Evolutionary conservation across 2,797 vertebrate species (phyloP), one percentile per base, ranked within the genome.

Genomic region (Psittacula echo): DNA sequence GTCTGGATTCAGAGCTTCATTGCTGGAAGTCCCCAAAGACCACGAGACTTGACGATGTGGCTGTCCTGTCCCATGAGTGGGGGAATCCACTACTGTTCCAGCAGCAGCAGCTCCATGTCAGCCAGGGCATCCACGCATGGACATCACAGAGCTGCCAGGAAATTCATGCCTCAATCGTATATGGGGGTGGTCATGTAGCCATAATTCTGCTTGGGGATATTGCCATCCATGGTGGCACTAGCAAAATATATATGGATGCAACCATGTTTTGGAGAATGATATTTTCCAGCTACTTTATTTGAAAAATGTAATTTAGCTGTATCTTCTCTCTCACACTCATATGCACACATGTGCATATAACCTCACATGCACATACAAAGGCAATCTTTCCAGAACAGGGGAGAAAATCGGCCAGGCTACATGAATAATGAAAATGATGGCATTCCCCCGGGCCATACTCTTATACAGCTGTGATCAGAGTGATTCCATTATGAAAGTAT

Each of bases 361-460:
- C 50, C 10, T 60, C 30, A 66, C 13, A 12, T 3, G 11, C 8
- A 47, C 30, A 39, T 26, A 74, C 41, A 65, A 71, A 79, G 50
- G 41, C 10, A 0, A 7, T 74, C 79, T 90, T 84, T 78, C 34
- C 77, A 82, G 58, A 72, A 51, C 42, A 76, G 27, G 19, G 58
- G 17, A 90, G 60, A 91, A 96, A 93, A 94, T 68, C 92, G 87
- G 87, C 81, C 84, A 92, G 92, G 27, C 78, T 70, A 47, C 24
- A 96, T 92, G 84, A 94, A 93, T 95, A 95, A 93, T 92, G 67
- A 90, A 93, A 90, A 93, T 8, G 13, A 47, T 76, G 67, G 39
- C n/a, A 50, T 50, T 90, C 91, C 78, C 84, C n/a, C 37, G 71
- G 74, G 95, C 18, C 65, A 20, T 75, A 50, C 81, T 94, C 47